A percentile compares a stretch with the other conserved stretches of the same genome.
Conservation (phyloP, 2,888 invertebrate species). For the Melangyna quadrimaculata region DNA sequence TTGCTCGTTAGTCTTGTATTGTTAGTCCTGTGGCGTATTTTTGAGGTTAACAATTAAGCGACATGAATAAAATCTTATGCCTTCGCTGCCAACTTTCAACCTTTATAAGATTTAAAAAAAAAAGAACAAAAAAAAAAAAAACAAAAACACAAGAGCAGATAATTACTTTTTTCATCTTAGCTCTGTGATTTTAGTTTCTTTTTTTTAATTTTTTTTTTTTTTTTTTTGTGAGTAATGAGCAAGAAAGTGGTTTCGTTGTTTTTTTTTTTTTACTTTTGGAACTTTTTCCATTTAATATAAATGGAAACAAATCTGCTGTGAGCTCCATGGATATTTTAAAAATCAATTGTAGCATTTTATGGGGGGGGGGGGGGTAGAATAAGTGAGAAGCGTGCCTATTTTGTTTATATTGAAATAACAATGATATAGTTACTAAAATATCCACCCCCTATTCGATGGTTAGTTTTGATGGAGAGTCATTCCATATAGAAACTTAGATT, state of each 20-base stretch:
- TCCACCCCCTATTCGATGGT: too few species aligned
- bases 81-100: neutral
- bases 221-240: neutral
- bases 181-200: neutral
- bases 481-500: too few species aligned
- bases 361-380: too few species aligned
- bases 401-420: too few species aligned
- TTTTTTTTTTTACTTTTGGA: too few species aligned
- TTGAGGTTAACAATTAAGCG: conserved; percentile 57
- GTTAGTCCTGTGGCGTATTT: conserved; percentile 29
- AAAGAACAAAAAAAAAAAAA: neutral
- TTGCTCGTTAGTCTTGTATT: conserved; percentile 59
- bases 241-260: neutral
- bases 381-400: too few species aligned
- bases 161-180: neutral
- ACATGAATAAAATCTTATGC: conserved; percentile 3
- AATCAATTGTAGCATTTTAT: too few species aligned
- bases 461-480: too few species aligned
- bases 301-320: neutral
- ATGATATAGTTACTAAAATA: too few species aligned
- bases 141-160: neutral
- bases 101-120: neutral
- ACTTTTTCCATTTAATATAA: neutral
- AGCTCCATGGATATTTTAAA: neutral
- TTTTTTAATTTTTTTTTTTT: neutral